These are phyloP conservation scores for Zygothrica quintamaculata DNA, from an alignment of 2,888 invertebrate genomes.

Conservation along the genomic window DNA sequence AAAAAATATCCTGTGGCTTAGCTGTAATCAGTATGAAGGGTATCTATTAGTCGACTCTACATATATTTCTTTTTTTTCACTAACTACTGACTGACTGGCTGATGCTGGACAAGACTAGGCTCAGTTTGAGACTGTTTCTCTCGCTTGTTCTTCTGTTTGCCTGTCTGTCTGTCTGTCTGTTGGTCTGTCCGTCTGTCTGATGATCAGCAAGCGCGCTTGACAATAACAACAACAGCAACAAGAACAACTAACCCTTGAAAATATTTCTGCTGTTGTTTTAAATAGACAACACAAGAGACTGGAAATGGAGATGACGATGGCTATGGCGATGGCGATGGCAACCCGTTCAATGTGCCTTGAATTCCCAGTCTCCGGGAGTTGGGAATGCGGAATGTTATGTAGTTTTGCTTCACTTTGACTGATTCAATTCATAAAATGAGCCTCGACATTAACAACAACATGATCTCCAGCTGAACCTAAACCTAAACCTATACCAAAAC, in stretches of 20 bases:
- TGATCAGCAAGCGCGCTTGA: constrained; percentile 65
- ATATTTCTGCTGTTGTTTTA: constrained; percentile 63
- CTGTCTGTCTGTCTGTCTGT: constrained; percentile 53
- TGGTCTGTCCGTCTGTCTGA: constrained; percentile 61
- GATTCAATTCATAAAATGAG: constrained; percentile 81
- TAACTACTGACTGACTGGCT: constrained; percentile 43
- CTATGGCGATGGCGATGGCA: too few relatives aligned
- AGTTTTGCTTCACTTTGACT: constrained; percentile 67
- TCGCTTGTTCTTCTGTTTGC: constrained; percentile 48
- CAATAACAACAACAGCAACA: constrained; percentile 57
- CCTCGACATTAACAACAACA: constrained; percentile 17
- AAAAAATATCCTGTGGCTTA: too few relatives aligned
- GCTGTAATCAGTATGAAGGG: too few relatives aligned
- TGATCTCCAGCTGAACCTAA: not conserved
- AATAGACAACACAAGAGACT: constrained; percentile 47
- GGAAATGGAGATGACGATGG: too few relatives aligned
- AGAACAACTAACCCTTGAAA: constrained; percentile 65
- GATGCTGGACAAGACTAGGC: constrained; percentile 70
- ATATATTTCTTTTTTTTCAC: constrained; percentile 10
- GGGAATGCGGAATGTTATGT: constrained; percentile 28
- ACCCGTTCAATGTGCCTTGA: not conserved
- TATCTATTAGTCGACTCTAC: too few relatives aligned
- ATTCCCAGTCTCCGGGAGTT: not conserved
- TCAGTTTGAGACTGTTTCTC: constrained; percentile 43
- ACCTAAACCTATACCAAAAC: constrained; percentile 2